A percentile compares a stretch with the other conserved stretches of the same genome.
These are phyloP conservation scores for Thera obeliscata DNA, from an alignment of 2,888 invertebrate species.

Conservation along the genomic window DNA sequence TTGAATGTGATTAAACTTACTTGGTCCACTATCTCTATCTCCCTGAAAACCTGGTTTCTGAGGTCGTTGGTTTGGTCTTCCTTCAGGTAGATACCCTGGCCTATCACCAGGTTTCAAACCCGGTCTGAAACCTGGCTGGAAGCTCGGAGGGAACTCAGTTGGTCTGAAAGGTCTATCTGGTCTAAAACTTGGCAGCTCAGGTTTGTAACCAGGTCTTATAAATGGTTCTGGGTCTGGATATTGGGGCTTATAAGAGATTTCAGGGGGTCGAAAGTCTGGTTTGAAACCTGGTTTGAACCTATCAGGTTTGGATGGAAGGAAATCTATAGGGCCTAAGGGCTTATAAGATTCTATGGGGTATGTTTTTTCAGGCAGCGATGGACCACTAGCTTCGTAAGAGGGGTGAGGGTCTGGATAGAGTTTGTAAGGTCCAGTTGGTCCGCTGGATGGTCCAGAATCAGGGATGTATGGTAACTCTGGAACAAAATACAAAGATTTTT, in stretches of 20 bases:
- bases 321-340: constrained; percentile 8
- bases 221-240: constrained; percentile 41
- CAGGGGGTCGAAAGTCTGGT: constrained; percentile 40
- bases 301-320: constrained; percentile 2
- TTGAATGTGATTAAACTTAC: constrained; percentile 50
- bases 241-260: constrained; percentile 48
- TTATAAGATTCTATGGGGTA: constrained; percentile 35
- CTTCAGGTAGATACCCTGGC: constrained; percentile 40
- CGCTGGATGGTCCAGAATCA: constrained; percentile 50
- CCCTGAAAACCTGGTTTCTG: constrained; percentile 51
- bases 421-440: constrained; percentile 11
- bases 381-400: constrained; percentile 17
- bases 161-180: constrained; percentile 38
- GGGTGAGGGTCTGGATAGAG: constrained; percentile 32
- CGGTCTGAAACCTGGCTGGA: constrained; percentile 23
- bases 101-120: constrained; percentile 32
- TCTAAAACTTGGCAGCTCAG: constrained; percentile 23
- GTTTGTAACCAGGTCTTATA: constrained; percentile 28
- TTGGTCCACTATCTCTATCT: constrained; percentile 59
- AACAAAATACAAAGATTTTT: constrained; percentile 17
- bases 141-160: constrained; percentile 28
- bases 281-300: constrained; percentile 38
- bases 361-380: constrained; percentile 25
- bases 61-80: constrained; percentile 36
- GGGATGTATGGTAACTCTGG: constrained; percentile 58